These are phyloP conservation scores for Rhinichthys osculus DNA, from an alignment of 2,797 vertebrate genomes.

Conservation along the genomic window DNA sequence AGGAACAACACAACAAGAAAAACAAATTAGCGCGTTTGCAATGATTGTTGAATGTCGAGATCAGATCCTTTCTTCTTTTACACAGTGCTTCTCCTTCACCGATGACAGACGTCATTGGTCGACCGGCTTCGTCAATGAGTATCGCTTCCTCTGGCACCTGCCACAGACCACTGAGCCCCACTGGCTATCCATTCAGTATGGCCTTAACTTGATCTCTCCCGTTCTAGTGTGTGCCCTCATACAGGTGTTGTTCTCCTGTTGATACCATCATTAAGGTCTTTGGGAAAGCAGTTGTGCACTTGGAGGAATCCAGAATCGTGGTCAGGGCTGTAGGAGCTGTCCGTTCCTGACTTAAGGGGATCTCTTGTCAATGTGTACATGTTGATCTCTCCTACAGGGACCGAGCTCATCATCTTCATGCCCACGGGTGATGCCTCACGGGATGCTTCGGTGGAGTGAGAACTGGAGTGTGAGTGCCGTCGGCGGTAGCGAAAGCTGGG, in stretches of 20 bases:
- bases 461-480: constrained; percentile 90
- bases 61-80: not conserved
- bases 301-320: constrained; percentile 93
- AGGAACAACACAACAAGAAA: not conserved
- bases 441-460: constrained; percentile 91
- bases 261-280: constrained; percentile 91
- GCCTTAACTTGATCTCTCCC: constrained; percentile 16
- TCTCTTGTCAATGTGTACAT: constrained; percentile 96
- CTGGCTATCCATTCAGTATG: constrained; percentile 25
- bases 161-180: constrained; percentile 10
- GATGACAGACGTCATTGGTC: constrained; percentile 16
- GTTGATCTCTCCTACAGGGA: constrained; percentile 92
- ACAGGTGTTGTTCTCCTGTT: constrained; percentile 97
- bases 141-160: constrained; percentile 24
- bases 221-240: constrained; percentile 70
- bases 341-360: constrained; percentile 84
- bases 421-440: constrained; percentile 88
- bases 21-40: not conserved
- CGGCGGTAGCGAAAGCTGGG: constrained; percentile 93
- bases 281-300: constrained; percentile 97
- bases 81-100: constrained; percentile 20
- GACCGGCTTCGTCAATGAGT: constrained; percentile 22
- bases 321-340: constrained; percentile 91
- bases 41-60: not conserved
- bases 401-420: constrained; percentile 86